Evolutionary conservation across 2,113 vertebrate genomes (phyloP), one percentile per base, ranked within the genome.

Genomic region (Halichoeres trimaculatus): DNA sequence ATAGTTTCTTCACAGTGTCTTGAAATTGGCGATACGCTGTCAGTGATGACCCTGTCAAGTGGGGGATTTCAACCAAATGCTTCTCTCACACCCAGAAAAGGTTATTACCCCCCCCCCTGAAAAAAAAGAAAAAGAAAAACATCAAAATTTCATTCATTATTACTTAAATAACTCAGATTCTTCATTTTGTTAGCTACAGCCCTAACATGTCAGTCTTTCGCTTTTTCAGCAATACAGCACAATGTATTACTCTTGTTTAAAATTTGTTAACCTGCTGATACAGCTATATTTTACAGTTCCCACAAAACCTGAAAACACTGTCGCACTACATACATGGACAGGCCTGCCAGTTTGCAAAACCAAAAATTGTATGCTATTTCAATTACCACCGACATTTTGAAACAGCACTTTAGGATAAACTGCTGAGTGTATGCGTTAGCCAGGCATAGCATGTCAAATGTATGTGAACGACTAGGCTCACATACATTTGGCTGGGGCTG

Each of bases 401-500:
- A 86, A 81, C 84, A 77, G 83, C 80, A 80, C 81, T 88, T 83
- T 69, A 74, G 74, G 74, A 57, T 83, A 81, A 88, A 83, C 72
- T 84, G 86, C 80, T 6, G 73, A 56, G 84, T 80, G 56, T 73
- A 83, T 67, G 75, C 78, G 19, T 76, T 70, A 78, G 64, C 65
- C 77, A 92, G 83, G 85, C 87, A 71, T 70, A 80, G 86, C 55
- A 81, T 85, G 30, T 30, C 30, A 30, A 30, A 30, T 30, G 30
- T 30, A 30, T 30, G 62, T 83, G 81, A 62, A 84, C 74, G 75
- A 80, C 68, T 53, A 20, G 59, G 56, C 83, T 84, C 83, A 79
- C 88, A 78, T 88, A 72, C 70, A 76, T 90, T 83, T 73, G 84
- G 84, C 85, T 13, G n/a, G 47, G 80, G 40, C 88, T 92, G 90